Evolutionary conservation across 2,888 invertebrate genomes (phyloP), one percentile per base, ranked within the genome.

Genomic region (Leucophora obtusa): DNA sequence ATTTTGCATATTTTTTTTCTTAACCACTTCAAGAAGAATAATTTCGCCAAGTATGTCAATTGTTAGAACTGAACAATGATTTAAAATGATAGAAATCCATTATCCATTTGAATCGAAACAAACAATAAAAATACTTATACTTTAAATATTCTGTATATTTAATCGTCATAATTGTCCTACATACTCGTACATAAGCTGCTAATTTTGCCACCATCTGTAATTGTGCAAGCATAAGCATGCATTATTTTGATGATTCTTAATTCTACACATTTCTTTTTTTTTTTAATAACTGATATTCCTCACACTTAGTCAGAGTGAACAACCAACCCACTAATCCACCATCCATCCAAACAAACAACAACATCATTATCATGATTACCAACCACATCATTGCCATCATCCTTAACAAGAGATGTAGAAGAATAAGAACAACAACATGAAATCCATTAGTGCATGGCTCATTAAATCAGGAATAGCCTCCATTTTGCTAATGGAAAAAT

Each of bases 401-500:
- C 38, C 15, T 60, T 56, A 54, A 43, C 58, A 72, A 72, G 56
- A 62, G 58, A 33, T 72, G 47, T 54, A 28, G 56, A 50, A 28
- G 35, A 54, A 60, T 56, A 54, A 53, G 47, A 71, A 53, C 81
- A 75, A 53, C 73, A 84, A 80, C 85, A 72, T 79, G 80, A 82
- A 87, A 86, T 85, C 88, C 88, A 88, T 88, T 88, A 88, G 88
- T 85, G 84, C 84, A 85, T 83, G 89, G 86, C 88, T 88, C 88
- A 89, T 88, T 88, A 88, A 88, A 88, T 88, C 86, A 85, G 84
- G 86, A 88, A 87, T 89, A 88, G 88, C 86, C 88, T 88, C 88
- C 88, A 88, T 87, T 88, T 89, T 83, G 86, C 89, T 88, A 88
- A 88, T 88, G 88, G 88, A 88, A 87, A 88, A 82, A 82, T 79